Percentiles rank a stretch among this genome's conserved stretches.
These are phyloP conservation scores for Xylophagus ater DNA, from an alignment of 2,888 invertebrate genomes.

Conservation along the genomic window DNA sequence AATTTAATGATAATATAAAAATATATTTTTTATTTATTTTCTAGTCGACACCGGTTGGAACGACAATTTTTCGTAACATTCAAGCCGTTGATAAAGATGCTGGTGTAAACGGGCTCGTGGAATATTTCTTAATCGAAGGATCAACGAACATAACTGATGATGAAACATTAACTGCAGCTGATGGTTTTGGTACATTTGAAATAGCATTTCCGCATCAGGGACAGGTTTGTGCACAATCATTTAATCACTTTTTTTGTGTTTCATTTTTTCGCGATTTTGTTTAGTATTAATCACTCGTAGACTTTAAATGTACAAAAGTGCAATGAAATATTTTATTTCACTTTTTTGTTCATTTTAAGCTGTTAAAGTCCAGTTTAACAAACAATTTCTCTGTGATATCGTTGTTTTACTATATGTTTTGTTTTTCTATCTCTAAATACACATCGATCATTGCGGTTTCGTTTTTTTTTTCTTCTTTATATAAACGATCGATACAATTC, in stretches of 20 bases:
- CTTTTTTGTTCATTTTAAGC: too few relatives aligned
- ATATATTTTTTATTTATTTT: slow-evolving; percentile 27
- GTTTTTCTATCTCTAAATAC: not conserved
- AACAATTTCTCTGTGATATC: too few relatives aligned
- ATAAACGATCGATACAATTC: slow-evolving; percentile 1
- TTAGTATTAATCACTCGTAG: too few relatives aligned
- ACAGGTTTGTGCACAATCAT: slow-evolving; percentile 43
- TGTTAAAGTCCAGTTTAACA: too few relatives aligned
- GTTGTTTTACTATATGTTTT: too few relatives aligned
- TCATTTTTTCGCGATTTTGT: not conserved
- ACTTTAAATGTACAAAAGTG: too few relatives aligned
- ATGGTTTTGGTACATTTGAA: slow-evolving; percentile 73
- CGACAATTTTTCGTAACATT: slow-evolving; percentile 73
- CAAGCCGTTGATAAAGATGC: slow-evolving; percentile 73
- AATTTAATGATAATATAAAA: not conserved
- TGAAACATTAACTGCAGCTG: slow-evolving; percentile 54
- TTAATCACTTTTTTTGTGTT: too few relatives aligned
- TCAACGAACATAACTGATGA: slow-evolving; percentile 37
- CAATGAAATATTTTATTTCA: too few relatives aligned
- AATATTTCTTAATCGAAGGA: slow-evolving; percentile 72
- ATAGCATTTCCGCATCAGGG: slow-evolving; percentile 84
- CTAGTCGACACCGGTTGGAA: slow-evolving; percentile 77
- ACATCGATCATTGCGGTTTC: not conserved
- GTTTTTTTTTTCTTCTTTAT: too few relatives aligned
- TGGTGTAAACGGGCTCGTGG: slow-evolving; percentile 78